Base-by-base conservation (phyloP, 2,113 vertebrate genomes). In the Equus quagga region DNA sequence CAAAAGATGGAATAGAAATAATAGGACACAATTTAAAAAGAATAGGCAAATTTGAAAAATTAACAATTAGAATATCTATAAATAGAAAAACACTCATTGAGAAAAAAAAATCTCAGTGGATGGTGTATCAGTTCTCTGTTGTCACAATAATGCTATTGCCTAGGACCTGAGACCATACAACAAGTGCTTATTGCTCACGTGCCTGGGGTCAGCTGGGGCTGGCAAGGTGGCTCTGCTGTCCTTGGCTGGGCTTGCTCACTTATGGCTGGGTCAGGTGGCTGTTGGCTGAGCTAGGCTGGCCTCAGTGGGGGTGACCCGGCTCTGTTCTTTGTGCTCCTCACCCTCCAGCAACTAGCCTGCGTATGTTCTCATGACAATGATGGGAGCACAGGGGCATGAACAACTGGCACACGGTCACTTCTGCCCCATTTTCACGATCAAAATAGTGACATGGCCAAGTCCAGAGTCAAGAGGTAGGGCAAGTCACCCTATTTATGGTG, bases 341-440 rank as follows among this genome's bases (percentile, higher is more conserved):
- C 54, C 24, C 51, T 76, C 41, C 44, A n/a, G 58, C 5, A 86
- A 85, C 19, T 28, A 23, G 11, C 21, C 54, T 58, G 54, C 24
- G 9, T 8, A 24, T 58, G 44, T 24, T 60, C 24, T 23, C 69
- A 56, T 26, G 41, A 81, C 46, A 60, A 31, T 46, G n/a, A 31
- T 5, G 64, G 51, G 89, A 17, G 24, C 31, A 0, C 23, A 46
- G 83, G 18, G 28, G n/a, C 44, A 70, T 58, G 36, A 81, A 89
- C 10, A n/a, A 33, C 41, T 58, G 41, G 51, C 67, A 62, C 14
- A 19, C 0, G 21, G 8, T 62, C 15, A 67, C n/a, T 73, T 73
- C 24, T 64, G 67, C n/a, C 41, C 87, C 51, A 12, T 93, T 81
- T 96, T 81, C 56, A 96, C 64, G 41, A 64, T 76, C n/a, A n/a